These are phyloP conservation scores for Dione juno DNA, from an alignment of 2,888 invertebrate species.

Conservation along the genomic window DNA sequence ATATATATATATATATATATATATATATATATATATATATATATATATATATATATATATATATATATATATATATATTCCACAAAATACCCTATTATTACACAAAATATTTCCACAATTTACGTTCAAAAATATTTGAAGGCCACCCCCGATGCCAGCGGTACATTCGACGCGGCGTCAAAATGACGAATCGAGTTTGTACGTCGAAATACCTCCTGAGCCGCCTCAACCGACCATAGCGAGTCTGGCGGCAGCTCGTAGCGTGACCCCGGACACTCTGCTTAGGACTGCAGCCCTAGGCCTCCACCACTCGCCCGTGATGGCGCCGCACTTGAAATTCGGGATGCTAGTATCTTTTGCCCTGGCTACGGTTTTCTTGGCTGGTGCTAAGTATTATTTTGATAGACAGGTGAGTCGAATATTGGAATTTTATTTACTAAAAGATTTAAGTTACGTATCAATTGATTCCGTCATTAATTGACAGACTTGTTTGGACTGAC, in stretches of 20 bases:
- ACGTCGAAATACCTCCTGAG: slow-evolving; percentile 74
- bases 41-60: too few species aligned
- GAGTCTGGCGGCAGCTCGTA: slow-evolving; percentile 74
- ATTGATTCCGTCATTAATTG: too few species aligned
- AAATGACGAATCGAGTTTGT: slow-evolving; percentile 71
- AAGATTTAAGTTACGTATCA: too few species aligned
- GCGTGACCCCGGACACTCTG: slow-evolving; percentile 76
- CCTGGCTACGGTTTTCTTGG: slow-evolving; percentile 87
- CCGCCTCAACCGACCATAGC: slow-evolving; percentile 75
- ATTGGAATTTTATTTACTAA: too few species aligned
- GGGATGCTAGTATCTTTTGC: slow-evolving; percentile 89
- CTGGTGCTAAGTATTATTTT: slow-evolving; percentile 89
- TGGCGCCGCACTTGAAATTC: slow-evolving; percentile 86
- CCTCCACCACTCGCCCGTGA: slow-evolving; percentile 74
- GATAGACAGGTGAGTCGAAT: slow-evolving; percentile 85
- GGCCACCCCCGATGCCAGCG: slow-evolving; percentile 64
- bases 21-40: too few species aligned
- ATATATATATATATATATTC: not conserved
- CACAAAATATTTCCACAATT: not conserved
- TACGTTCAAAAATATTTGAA: slow-evolving; percentile 39
- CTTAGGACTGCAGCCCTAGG: slow-evolving; percentile 76
- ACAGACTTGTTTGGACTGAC: not conserved
- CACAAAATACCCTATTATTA: not conserved
- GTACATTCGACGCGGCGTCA: slow-evolving; percentile 66
- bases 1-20: too few species aligned